Evolutionary conservation across 2,888 invertebrate genomes (phyloP).

Genomic region (Cryptops parisi): DNA sequence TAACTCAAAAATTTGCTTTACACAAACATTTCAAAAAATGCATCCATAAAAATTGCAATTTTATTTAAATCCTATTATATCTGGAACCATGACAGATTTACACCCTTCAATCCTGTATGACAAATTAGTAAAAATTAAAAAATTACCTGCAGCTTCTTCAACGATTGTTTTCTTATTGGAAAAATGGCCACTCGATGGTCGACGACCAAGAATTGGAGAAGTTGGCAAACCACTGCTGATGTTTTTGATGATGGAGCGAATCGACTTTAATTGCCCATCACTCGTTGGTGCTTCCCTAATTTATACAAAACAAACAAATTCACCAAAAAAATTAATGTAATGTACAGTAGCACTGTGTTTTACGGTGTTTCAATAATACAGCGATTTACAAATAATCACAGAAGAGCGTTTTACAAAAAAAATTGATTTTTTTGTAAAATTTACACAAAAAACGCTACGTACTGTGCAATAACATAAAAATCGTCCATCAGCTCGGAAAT

Average conservation of each 20-base stretch:
- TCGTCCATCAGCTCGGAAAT: conserved; percentile 75
- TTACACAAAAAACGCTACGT: conserved; percentile 28
- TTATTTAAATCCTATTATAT: too few species aligned
- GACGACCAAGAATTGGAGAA: conserved; percentile 60
- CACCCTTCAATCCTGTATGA: too few species aligned
- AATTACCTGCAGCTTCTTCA: not conserved
- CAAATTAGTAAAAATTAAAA: too few species aligned
- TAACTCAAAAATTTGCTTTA: too few species aligned
- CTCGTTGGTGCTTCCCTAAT: conserved; percentile 36
- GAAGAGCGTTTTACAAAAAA: too few species aligned
- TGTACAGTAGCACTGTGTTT: not conserved
- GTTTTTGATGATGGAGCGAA: conserved; percentile 41
- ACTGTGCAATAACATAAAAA: conserved; percentile 77
- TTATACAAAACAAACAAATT: conserved; percentile 2
- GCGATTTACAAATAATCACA: too few species aligned
- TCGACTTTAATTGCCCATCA: conserved; percentile 55
- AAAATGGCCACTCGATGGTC: not conserved
- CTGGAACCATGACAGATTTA: too few species aligned
- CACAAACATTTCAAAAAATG: too few species aligned
- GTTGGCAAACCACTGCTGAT: conserved; percentile 45
- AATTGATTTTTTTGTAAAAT: too few species aligned
- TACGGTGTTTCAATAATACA: not conserved
- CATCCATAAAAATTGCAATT: too few species aligned
- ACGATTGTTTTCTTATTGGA: not conserved
- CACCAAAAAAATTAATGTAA: not conserved